Base-by-base conservation (phyloP, 2,888 invertebrate genomes). In the Euphydryas editha region DNA sequence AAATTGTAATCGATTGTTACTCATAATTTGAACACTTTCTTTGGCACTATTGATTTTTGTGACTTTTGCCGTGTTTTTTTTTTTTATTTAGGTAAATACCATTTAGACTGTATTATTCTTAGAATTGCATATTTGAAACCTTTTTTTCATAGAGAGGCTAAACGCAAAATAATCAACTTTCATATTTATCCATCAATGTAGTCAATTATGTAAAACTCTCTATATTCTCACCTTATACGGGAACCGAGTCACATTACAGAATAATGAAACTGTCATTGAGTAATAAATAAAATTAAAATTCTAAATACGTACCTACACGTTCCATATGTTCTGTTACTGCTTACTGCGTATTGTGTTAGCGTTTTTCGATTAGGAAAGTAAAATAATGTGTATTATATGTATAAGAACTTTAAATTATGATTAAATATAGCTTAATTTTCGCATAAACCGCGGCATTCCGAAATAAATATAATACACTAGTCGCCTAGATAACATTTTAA, bases 211-310 rank as follows among this genome's bases (percentile, higher is more conserved):
- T 15, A 24, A 17, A 58, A 51, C 58, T 63, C 42, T 58, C 49
- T 42, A 57, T 24, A 44, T 58, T 30, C 58, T 21, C 17, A 30
- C 56, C 58, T 58, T 39, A 58, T 57, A 63, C 10, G 57, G 39
- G 30, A 58, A 15, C 2, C 62, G 17, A 18, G 21, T 37, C 30
- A 21, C n/a, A 21, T 39, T 39, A 39, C 42, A 21, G 17, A 58
- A 42, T 51, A 49, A 24, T 13, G 21, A 8, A 15, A 24, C 49
- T 15, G 21, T 24, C 49, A 49, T 63, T 63, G 51, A 42, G 44
- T 21, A 58, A 63, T 17, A 7, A n/a, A n/a, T n/a, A 7, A 36
- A 36, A 42, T 59, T 64, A 21, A 59, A 59, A 64, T 54, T 59
- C 58, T 36, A 21, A 17, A 17, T 42, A 30, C 42, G 64, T 54